Evolutionary conservation across 2,113 vertebrate species (phyloP), one percentile per base, ranked within the genome.

Genomic region (Tichodroma muraria): DNA sequence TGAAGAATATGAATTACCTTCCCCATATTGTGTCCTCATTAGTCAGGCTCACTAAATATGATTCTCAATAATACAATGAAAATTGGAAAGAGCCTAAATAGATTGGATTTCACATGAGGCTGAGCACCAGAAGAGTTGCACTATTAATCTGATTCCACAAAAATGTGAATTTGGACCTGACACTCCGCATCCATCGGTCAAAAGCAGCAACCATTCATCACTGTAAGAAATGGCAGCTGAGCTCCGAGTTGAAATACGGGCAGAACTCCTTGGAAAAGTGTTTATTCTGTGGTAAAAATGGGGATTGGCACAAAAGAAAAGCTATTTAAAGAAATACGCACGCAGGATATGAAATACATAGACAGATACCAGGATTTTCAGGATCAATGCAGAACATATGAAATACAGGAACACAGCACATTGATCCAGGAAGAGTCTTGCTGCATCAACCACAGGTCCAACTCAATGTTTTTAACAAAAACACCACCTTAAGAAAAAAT

Each of bases 31-130:
- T 27, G n/a, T 47, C 60, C 61, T 92, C 45, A 0, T 84, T 90
- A 92, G 57, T 68, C 86, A 86, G 66, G 59, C 65, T 94, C 66
- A 53, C 84, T 71, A 54, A 90, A 84, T 61, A 82, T 17, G 28
- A 60, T 53, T 69, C 80, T 80, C 69, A 84, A 17, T 76, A 89
- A 91, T 45, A 85, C 73, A 85, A 76, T 33, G 31, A 86, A 84
- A 90, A 90, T 61, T 70, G 71, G 72, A 83, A 84, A 86, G 60
- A 90, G 44, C 45, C 83, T 73, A 80, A 95, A 89, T 76, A 86
- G 63, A 81, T 49, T 71, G 57, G 69, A 78, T 91, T 92, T 75
- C 73, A 52, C 64, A 19, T 78, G 49, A 82, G 89, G 70, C 61
- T 76, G 69, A 91, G 61, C 80, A 90, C 33, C 33, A 9, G 21